These are phyloP conservation scores for Xerus rutilus DNA, from an alignment of 2,797 vertebrate species.

Conservation along the genomic window DNA sequence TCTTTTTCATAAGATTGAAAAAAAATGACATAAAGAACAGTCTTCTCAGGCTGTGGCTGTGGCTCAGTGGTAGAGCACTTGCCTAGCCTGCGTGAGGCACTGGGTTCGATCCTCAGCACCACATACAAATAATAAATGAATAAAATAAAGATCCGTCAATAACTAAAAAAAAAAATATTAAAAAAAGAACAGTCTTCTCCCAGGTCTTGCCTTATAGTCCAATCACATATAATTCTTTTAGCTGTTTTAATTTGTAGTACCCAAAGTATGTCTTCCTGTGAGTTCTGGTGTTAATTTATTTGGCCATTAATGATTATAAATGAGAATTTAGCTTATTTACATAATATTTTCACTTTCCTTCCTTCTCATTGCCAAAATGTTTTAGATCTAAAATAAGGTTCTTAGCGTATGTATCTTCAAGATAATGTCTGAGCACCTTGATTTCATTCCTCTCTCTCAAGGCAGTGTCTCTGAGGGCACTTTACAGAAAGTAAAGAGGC, in stretches of 20 bases:
- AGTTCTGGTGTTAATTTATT: neutral
- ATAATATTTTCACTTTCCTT: neutral
- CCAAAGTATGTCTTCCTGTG: neutral
- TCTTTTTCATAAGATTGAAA: neutral
- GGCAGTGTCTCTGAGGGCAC: neutral
- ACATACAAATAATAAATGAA: no score
- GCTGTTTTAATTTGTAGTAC: neutral
- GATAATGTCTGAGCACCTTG: neutral
- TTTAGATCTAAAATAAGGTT: neutral
- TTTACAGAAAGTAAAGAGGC: neutral
- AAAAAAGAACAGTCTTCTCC: neutral
- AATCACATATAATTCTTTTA: neutral
- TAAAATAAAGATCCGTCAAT: no score
- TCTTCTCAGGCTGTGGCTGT: no score
- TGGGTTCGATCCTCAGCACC: no score
- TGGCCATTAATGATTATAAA: neutral
- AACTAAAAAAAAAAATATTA: fast-evolving
- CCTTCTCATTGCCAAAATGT: neutral
- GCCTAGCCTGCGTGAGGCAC: no score
- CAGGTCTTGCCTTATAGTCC: neutral
- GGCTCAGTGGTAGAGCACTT: no score
- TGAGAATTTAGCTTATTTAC: neutral
- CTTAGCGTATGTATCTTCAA: neutral
- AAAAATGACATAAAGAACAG: no score
- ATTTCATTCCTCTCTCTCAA: neutral